These are phyloP conservation scores for Axea sp. DNA, from an alignment of 2,888 invertebrate genomes.

Conservation along the genomic window DNA sequence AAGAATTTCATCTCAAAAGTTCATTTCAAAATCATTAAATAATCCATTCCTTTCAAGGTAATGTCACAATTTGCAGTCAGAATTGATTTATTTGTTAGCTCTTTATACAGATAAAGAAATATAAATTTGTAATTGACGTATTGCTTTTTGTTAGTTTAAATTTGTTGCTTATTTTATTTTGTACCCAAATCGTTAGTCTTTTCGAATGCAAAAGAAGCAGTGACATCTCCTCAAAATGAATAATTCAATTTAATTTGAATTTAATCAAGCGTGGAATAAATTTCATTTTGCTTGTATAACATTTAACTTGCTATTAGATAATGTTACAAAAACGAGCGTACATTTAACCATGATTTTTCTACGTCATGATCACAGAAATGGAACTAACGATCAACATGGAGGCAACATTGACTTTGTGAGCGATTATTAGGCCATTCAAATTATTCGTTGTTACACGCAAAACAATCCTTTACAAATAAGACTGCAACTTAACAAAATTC, in stretches of 20 bases:
- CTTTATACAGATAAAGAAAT: background rate
- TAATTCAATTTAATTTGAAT: constrained; percentile 19
- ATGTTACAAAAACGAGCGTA: constrained; percentile 9
- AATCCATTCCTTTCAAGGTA: background rate
- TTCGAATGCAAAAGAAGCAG: background rate
- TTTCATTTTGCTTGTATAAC: constrained; percentile 12
- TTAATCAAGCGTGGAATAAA: constrained; percentile 8
- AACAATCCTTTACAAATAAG: no score
- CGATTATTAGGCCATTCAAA: constrained; percentile 31
- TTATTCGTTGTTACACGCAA: constrained; percentile 1
- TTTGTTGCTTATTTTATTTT: background rate
- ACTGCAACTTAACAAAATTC: no score
- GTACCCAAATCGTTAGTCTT: constrained; percentile 7
- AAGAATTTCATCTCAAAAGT: no score
- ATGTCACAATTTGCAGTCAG: background rate
- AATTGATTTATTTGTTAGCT: background rate
- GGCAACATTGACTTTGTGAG: constrained; percentile 24
- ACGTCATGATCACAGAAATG: constrained; percentile 7
- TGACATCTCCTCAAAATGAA: constrained; percentile 8
- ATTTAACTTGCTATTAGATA: background rate
- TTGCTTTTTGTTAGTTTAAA: constrained; percentile 3
- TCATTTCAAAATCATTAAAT: no score
- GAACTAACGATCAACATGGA: constrained; percentile 27
- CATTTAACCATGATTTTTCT: constrained; percentile 4
- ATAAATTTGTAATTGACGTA: constrained; percentile 18